Base-by-base conservation (phyloP, 2,888 invertebrate genomes). In the Thereva unica region DNA sequence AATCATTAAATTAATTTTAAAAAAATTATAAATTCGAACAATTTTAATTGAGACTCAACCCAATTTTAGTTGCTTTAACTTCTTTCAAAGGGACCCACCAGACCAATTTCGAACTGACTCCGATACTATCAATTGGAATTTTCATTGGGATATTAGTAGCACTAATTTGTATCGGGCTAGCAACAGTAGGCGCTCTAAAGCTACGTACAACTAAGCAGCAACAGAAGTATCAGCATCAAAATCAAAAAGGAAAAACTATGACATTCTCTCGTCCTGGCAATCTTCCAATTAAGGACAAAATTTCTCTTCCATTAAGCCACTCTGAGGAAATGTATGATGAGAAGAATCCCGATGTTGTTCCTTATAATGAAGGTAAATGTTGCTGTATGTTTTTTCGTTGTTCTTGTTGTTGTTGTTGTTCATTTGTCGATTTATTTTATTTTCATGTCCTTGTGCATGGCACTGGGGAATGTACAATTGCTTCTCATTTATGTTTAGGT, bases 341-440 rank as follows among this genome's bases (percentile, higher is more conserved):
- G 81, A 90, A 89, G 79, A 93, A 93, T 83, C 93, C 93, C 38
- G 93, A 93, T 78, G 92, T 93, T 71, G 90, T 93, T 68, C 93
- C 93, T 38, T 87, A 90, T 73, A 92, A 91, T 78, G 92, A 92
- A 88, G 92, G 93, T 92, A 83, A 82, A 76, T 69, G 4, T 42
- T 10, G 10, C 38, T 41, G 38, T 41, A 50, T 3, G 40, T 44
- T 8, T 9, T 42, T 38, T 52, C 42, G 35, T 49, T 47, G 10
- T 3, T 38, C 52, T 52, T 63, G 35, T 8, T 57, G 45, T 57
- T 41, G 44, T 42, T 34, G 23, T 56, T 56, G 12, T 56, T 56
- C 8, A 10, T 5, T 12, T 10, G 23, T 7, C 8, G 2, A 53
- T 8, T 34, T 49, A 10, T 34, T 53, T 53, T 53, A 8, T 10